phyloP scores from a whole-genome alignment of 2,113 vertebrate species.

The Picathartes gymnocephalus region DNA sequence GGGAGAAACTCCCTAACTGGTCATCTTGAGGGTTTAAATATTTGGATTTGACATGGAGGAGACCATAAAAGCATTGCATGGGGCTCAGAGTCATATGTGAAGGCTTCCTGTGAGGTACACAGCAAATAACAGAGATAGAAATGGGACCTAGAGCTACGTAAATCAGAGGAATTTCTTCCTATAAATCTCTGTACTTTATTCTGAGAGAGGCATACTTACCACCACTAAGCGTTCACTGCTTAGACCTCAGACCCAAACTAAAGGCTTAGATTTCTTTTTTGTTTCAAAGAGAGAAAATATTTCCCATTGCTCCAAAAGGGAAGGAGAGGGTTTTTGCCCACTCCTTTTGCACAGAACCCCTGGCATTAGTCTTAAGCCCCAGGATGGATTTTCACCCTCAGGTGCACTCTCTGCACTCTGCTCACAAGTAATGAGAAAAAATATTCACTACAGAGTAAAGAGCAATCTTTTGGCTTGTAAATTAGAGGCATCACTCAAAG shows the following conservation, averaged over 20 bases:
- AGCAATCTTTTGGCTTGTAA: background rate
- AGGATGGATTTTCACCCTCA: background rate
- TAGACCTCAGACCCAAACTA: background rate
- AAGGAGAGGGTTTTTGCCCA: background rate
- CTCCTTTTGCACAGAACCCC: background rate
- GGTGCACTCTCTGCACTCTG: background rate
- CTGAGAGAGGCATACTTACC: rapidly evolving
- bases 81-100: background rate
- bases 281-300: background rate
- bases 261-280: background rate
- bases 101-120: background rate
- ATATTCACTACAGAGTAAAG: background rate
- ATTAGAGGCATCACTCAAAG: background rate
- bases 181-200: background rate
- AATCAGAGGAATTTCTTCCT: background rate
- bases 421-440: background rate
- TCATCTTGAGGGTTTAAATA: background rate
- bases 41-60: background rate
- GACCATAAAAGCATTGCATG: background rate
- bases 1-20: background rate
- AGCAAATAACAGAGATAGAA: background rate
- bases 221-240: background rate
- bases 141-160: background rate
- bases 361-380: rapidly evolving
- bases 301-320: background rate